These are phyloP conservation scores for Alauda arvensis DNA, from an alignment of 2,797 vertebrate species.

Conservation along the genomic window DNA sequence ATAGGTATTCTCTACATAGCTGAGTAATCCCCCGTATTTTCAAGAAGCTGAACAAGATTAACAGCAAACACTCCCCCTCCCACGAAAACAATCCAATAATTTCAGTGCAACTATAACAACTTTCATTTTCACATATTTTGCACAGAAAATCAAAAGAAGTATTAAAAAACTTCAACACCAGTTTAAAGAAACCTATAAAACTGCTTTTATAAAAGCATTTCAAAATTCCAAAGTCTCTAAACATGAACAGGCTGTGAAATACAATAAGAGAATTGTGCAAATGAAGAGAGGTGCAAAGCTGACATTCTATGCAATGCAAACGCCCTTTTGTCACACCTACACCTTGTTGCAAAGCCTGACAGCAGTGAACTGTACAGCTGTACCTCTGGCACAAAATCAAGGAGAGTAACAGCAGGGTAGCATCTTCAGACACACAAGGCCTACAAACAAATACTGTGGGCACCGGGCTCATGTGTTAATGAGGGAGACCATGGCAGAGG, in stretches of 20 bases:
- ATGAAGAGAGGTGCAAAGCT: neutral
- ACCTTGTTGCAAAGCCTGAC: neutral
- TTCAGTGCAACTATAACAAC: neutral
- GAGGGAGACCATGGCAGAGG: neutral
- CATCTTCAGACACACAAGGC: neutral
- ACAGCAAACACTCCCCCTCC: neutral
- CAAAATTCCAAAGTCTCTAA: neutral
- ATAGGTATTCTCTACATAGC: neutral
- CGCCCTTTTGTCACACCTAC: neutral
- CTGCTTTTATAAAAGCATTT: neutral
- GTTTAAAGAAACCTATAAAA: neutral
- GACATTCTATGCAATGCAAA: neutral
- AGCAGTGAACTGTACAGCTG: neutral
- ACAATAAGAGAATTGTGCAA: neutral
- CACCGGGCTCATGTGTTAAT: accelerated
- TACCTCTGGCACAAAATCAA: neutral
- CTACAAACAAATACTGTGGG: neutral
- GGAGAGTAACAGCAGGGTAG: neutral
- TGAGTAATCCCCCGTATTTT: neutral
- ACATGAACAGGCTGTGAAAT: neutral
- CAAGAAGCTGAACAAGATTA: neutral
- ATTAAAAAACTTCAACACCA: accelerated
- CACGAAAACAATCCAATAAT: neutral
- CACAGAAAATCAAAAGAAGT: neutral
- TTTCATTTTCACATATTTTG: neutral